Percentiles rank a stretch among this genome's conserved stretches.
phyloP scores from a whole-genome alignment of 2,113 vertebrate species.

The Atlantisia rogersi region DNA sequence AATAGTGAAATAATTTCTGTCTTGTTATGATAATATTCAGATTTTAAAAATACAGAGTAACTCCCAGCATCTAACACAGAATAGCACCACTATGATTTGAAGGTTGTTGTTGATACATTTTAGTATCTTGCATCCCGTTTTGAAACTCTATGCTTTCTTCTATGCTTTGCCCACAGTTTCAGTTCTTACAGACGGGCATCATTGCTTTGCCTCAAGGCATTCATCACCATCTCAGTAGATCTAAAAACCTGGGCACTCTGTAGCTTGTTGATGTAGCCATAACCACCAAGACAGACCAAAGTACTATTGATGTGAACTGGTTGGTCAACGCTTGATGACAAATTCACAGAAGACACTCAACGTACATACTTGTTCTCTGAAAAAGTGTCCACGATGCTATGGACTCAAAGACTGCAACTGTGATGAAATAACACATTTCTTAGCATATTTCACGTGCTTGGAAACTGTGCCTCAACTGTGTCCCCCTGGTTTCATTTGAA shows the following conservation, averaged over 20 bases:
- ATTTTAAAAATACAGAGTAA: neutral
- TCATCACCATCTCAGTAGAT: neutral
- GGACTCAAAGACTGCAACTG: neutral
- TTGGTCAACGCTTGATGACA: neutral
- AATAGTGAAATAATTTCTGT: neutral
- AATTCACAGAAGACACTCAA: conserved; percentile 6
- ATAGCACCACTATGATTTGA: neutral
- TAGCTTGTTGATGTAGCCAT: neutral
- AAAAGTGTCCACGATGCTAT: neutral
- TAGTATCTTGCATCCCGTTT: neutral
- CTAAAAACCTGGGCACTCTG: neutral
- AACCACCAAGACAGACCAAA: neutral
- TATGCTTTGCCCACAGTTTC: neutral
- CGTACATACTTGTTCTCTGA: neutral
- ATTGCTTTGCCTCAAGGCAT: neutral
- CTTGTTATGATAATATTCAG: neutral
- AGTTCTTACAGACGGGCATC: neutral
- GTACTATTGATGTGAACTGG: neutral
- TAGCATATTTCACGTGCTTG: neutral
- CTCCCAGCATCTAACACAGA: neutral
- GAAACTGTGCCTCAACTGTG: neutral
- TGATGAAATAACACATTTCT: neutral
- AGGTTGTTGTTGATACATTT: neutral
- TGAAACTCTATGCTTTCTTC: neutral
- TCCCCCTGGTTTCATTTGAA: neutral